Evolutionary conservation across 1,140 invertebrate genomes (phyloP).

Genomic region (Manduca sexta): DNA sequence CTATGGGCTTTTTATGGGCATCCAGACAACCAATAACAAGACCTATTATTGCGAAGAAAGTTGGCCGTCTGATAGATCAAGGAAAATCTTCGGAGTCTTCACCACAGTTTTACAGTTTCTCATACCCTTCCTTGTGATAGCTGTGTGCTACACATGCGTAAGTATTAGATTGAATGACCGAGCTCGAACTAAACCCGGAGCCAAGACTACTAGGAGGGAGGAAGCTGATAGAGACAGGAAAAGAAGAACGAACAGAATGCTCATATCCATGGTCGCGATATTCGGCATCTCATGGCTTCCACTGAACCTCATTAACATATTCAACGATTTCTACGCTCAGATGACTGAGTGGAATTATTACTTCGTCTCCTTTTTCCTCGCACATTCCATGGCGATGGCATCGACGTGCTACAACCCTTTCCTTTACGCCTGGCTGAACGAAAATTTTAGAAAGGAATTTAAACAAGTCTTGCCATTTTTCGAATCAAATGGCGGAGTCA

Average conservation of each 20-base stretch:
- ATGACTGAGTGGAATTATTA: constrained; percentile 87
- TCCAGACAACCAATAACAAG: constrained; percentile 55
- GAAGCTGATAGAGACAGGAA: constrained; percentile 84
- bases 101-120: constrained; percentile 95
- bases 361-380: constrained; percentile 88
- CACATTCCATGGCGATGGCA: constrained; percentile 95
- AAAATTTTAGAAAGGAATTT: constrained; percentile 98
- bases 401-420: constrained; percentile 96
- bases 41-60: constrained; percentile 86
- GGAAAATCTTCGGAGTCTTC: constrained; percentile 87
- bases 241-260: constrained; percentile 91
- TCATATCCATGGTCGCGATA: constrained; percentile 97
- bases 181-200: constrained; percentile 84
- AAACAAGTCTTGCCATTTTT: constrained; percentile 89
- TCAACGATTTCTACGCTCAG: constrained; percentile 86
- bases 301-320: constrained; percentile 90
- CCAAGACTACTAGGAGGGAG: constrained; percentile 85
- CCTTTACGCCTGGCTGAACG: constrained; percentile 97
- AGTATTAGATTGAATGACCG: constrained; percentile 89
- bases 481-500: constrained; percentile 62
- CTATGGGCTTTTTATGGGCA: constrained; percentile 89
- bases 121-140: constrained; percentile 94
- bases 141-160: constrained; percentile 94
- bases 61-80: constrained; percentile 87
- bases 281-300: constrained; percentile 98